Evolutionary conservation across 1,140 invertebrate genomes (phyloP).

Genomic region (Phenacoccus solenopsis): DNA sequence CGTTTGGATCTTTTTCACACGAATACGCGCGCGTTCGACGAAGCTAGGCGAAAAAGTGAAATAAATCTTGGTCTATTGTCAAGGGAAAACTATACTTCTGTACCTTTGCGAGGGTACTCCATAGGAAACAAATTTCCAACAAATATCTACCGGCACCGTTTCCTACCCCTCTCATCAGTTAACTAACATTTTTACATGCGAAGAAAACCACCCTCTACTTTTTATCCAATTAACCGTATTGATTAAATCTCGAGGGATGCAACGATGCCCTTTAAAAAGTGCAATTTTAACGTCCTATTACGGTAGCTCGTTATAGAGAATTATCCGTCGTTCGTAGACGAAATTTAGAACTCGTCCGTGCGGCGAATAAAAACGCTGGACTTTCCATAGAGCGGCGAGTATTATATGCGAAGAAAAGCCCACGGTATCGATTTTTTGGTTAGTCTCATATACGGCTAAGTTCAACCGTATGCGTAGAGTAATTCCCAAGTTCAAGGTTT

Average conservation of each 20-base stretch:
- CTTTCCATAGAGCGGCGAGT: background rate
- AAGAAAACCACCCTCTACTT: background rate
- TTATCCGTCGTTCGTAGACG: no score
- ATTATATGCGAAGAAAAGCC: no score
- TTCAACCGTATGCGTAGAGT: background rate
- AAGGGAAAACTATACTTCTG: background rate
- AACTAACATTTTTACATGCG: background rate
- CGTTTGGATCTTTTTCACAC: background rate
- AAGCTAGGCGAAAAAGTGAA: background rate
- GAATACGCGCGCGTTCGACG: background rate
- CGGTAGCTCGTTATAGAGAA: background rate
- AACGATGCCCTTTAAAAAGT: background rate
- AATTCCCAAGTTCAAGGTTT: background rate
- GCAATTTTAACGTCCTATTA: background rate
- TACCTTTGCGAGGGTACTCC: no score
- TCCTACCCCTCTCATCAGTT: background rate
- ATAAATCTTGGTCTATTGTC: background rate
- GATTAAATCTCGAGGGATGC: background rate
- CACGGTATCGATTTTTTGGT: background rate
- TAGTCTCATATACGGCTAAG: background rate
- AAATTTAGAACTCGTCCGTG: background rate
- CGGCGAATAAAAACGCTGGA: background rate
- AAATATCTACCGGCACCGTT: background rate
- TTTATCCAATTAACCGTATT: background rate
- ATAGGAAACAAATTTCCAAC: background rate